Conservation (phyloP, 2,113 vertebrate genomes). For the Agapornis roseicollis region DNA sequence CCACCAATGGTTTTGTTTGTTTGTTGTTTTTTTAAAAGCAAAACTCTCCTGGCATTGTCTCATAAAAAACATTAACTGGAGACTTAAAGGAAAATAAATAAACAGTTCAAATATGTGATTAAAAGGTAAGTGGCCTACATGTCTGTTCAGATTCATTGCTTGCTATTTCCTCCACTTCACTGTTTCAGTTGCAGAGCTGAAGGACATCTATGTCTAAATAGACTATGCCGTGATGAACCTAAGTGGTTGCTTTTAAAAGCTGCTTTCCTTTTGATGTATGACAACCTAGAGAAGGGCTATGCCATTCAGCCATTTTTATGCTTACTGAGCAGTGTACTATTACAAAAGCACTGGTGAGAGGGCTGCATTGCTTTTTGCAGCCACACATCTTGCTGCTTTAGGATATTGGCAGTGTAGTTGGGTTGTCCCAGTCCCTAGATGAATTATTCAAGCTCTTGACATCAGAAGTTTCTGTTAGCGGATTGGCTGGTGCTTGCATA, state of each 20-base stretch:
- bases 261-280: background rate
- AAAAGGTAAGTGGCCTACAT: background rate
- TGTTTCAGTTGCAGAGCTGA: background rate
- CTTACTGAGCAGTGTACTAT: background rate
- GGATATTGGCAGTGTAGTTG: background rate
- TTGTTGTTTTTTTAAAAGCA: background rate
- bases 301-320: background rate
- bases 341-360: background rate
- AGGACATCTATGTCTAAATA: background rate
- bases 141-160: background rate
- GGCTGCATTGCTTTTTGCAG: slow-evolving; percentile 30
- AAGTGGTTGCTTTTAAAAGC: background rate
- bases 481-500: slow-evolving; percentile 72
- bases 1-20: background rate
- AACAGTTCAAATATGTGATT: background rate
- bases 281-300: background rate
- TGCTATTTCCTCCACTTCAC: background rate
- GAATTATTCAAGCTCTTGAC: slow-evolving; percentile 79
- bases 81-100: background rate
- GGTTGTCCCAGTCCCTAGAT: slow-evolving; percentile 59
- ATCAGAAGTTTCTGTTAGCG: slow-evolving; percentile 69
- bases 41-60: background rate
- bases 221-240: background rate
- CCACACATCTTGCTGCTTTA: slow-evolving; percentile 6
- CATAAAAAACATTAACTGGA: background rate